Percentiles rank a stretch among this genome's conserved stretches.
These are phyloP conservation scores for Sorex maritimensis DNA, from an alignment of 2,797 vertebrate species.

Conservation along the genomic window DNA sequence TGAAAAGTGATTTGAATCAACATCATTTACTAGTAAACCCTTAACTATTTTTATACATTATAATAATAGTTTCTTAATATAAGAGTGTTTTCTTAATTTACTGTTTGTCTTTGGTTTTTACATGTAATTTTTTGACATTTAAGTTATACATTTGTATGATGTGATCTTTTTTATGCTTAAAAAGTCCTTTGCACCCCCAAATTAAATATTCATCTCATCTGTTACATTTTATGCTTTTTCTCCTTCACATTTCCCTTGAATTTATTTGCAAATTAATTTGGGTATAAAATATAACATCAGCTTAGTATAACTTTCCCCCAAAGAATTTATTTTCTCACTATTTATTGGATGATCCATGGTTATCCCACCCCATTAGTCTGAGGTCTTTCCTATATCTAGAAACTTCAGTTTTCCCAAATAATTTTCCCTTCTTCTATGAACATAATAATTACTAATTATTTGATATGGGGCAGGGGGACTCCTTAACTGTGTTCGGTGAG, in stretches of 20 bases:
- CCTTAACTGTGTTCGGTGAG: no score
- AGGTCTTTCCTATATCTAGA: neutral
- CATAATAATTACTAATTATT: no score
- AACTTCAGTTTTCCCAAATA: no score
- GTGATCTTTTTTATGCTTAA: slow-evolving; percentile 62
- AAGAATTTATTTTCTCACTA: slow-evolving; percentile 34
- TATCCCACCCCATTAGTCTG: slow-evolving; percentile 7
- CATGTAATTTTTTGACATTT: slow-evolving; percentile 65
- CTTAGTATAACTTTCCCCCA: neutral
- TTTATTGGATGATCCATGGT: neutral
- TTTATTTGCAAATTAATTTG: slow-evolving; percentile 55
- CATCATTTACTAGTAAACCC: slow-evolving; percentile 41
- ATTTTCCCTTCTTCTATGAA: no score
- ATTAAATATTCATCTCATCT: slow-evolving; percentile 72
- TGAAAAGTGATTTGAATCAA: slow-evolving; percentile 62
- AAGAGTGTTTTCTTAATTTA: slow-evolving; percentile 62
- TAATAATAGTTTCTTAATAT: slow-evolving; percentile 4
- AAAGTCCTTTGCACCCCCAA: slow-evolving; percentile 37
- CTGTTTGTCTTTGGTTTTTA: slow-evolving; percentile 65
- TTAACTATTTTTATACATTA: slow-evolving; percentile 58
- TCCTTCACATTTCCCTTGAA: slow-evolving; percentile 40
- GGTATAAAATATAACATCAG: slow-evolving; percentile 19
- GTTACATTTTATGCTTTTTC: slow-evolving; percentile 57
- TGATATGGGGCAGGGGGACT: no score
- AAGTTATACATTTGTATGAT: slow-evolving; percentile 71